These are phyloP conservation scores for Leucoptera coffeella DNA, from an alignment of 2,888 invertebrate species.

Conservation along the genomic window DNA sequence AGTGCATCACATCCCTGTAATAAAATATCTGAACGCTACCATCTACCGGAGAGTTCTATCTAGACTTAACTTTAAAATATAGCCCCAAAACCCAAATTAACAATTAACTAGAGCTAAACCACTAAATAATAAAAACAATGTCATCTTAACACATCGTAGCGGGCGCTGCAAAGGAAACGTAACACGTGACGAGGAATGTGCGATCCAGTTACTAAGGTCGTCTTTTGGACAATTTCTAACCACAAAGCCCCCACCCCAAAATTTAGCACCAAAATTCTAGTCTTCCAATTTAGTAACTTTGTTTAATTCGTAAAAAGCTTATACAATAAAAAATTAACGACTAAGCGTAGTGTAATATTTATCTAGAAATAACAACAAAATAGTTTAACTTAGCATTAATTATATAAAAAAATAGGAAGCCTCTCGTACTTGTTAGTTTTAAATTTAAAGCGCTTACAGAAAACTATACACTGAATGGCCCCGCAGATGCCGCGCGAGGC, in stretches of 20 bases:
- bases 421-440: constrained; percentile 33
- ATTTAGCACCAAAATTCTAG: constrained; percentile 50
- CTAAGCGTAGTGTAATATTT: constrained; percentile 31
- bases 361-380: constrained; percentile 51
- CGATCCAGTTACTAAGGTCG: too few relatives aligned
- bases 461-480: too few relatives aligned
- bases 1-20: constrained; percentile 50
- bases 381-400: constrained; percentile 36
- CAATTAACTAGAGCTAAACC: constrained; percentile 42
- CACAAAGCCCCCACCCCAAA: constrained; percentile 15
- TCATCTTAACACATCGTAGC: too few relatives aligned
- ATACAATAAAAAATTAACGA: constrained; percentile 30
- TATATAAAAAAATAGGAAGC: constrained; percentile 29
- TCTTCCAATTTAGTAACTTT: constrained; percentile 44
- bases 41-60: too few relatives aligned
- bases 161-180: too few relatives aligned
- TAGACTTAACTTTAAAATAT: too few relatives aligned
- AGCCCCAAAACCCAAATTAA: constrained; percentile 52
- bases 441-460: constrained; percentile 23
- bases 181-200: too few relatives aligned
- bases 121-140: too few relatives aligned
- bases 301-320: constrained; percentile 44
- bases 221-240: background rate
- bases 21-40: too few relatives aligned
- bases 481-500: too few relatives aligned